Evolutionary conservation across 2,797 vertebrate species (phyloP).

Genomic region (Coluber constrictor): DNA sequence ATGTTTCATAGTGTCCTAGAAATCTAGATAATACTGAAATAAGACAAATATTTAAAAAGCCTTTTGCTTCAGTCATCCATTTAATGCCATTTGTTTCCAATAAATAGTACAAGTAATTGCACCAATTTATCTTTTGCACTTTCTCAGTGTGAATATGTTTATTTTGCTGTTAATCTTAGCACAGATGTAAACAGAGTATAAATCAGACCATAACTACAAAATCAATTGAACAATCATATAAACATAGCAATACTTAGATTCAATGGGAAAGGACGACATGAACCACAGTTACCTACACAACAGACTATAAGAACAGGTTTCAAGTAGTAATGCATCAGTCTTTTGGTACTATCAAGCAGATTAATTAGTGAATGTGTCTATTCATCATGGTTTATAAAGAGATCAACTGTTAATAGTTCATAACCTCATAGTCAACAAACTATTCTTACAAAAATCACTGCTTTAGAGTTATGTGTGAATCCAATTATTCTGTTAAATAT

Average conservation of each 20-base stretch:
- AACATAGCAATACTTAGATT: neutral
- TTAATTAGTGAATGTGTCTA: neutral
- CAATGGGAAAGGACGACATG: neutral
- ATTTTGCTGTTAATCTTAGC: neutral
- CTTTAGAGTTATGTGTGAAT: neutral
- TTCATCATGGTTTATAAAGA: neutral
- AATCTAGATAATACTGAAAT: neutral
- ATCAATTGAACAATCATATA: neutral
- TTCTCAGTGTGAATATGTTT: neutral
- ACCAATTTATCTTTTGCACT: neutral
- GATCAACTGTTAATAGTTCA: neutral
- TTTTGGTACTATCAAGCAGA: neutral
- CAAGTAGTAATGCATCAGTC: neutral
- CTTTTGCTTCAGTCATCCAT: neutral
- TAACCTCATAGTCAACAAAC: neutral
- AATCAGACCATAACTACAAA: neutral
- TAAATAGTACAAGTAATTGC: neutral
- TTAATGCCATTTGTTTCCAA: neutral
- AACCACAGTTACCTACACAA: neutral
- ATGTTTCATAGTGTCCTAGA: neutral
- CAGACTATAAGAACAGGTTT: neutral
- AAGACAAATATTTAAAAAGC: neutral
- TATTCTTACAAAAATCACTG: neutral
- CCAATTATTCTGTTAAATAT: neutral
- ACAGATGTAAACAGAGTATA: neutral